These are phyloP conservation scores for Campylomormyrus numenius DNA, from an alignment of 2,113 vertebrate species.

Conservation along the genomic window DNA sequence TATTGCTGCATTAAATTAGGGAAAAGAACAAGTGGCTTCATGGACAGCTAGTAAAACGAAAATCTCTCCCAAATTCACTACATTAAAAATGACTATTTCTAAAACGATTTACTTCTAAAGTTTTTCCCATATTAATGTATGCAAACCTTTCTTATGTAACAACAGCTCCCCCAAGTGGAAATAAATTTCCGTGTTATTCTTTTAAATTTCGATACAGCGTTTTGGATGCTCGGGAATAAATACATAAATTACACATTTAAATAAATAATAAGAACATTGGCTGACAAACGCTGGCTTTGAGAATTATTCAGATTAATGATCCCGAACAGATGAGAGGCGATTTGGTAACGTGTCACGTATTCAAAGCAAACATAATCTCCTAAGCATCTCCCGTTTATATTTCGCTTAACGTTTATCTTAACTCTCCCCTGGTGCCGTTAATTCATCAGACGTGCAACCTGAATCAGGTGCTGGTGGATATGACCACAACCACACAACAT, in stretches of 20 bases:
- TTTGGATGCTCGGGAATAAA: background rate
- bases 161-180: slow-evolving; percentile 35
- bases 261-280: background rate
- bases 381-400: background rate
- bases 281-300: background rate
- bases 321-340: background rate
- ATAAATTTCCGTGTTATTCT: background rate
- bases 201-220: background rate
- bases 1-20: background rate
- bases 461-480: background rate
- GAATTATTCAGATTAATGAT: background rate
- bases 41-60: slow-evolving; percentile 41
- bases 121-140: slow-evolving; percentile 9
- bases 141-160: slow-evolving; percentile 21
- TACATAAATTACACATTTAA: background rate
- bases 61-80: slow-evolving; percentile 23
- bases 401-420: background rate
- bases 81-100: slow-evolving; percentile 19
- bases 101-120: slow-evolving; percentile 30
- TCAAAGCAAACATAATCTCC: background rate
- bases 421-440: background rate
- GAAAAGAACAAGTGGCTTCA: slow-evolving; percentile 29
- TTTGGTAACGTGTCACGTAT: background rate
- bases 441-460: background rate
- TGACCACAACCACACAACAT: background rate